phyloP scores from a whole-genome alignment of 2,888 invertebrate species.

The Archaeoteleia sp. region DNA sequence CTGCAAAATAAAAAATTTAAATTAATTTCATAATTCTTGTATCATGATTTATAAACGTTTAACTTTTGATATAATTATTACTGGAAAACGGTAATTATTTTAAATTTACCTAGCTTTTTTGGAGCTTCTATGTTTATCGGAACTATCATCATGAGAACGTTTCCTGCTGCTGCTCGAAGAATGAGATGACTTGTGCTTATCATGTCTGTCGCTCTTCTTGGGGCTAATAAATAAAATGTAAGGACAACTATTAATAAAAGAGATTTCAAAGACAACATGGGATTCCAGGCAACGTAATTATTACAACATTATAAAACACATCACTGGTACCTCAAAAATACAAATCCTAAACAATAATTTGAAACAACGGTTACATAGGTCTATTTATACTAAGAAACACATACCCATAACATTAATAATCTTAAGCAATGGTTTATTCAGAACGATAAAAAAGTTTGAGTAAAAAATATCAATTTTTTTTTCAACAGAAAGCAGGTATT shows the following conservation, averaged over 20 bases:
- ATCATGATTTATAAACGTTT: neutral
- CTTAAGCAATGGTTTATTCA: too few relatives aligned
- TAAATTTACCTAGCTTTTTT: constrained; percentile 81
- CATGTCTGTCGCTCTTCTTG: constrained; percentile 73
- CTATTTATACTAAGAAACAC: too few relatives aligned
- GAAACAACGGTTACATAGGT: too few relatives aligned
- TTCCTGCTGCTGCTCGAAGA: constrained; percentile 79
- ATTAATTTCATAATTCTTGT: constrained; percentile 1
- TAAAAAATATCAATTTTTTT: too few relatives aligned
- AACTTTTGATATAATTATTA: too few relatives aligned
- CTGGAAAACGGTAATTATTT: too few relatives aligned
- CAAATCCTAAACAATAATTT: too few relatives aligned
- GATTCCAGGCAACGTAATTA: constrained; percentile 12
- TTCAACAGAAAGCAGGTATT: too few relatives aligned
- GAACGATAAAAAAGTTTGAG: too few relatives aligned
- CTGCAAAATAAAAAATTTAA: constrained; percentile 13
- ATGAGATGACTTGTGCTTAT: constrained; percentile 75
- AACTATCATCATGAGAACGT: constrained; percentile 85
- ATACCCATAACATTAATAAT: too few relatives aligned
- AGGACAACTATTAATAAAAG: constrained; percentile 19
- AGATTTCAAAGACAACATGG: constrained; percentile 22
- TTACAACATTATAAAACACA: too few relatives aligned
- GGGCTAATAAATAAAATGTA: constrained; percentile 65
- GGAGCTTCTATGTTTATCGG: constrained; percentile 79
- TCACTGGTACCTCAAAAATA: too few relatives aligned